A percentile compares a stretch with the other conserved stretches of the same genome.
Evolutionary conservation across 2,113 vertebrate genomes (phyloP).

Genomic region (Alethe castanea): DNA sequence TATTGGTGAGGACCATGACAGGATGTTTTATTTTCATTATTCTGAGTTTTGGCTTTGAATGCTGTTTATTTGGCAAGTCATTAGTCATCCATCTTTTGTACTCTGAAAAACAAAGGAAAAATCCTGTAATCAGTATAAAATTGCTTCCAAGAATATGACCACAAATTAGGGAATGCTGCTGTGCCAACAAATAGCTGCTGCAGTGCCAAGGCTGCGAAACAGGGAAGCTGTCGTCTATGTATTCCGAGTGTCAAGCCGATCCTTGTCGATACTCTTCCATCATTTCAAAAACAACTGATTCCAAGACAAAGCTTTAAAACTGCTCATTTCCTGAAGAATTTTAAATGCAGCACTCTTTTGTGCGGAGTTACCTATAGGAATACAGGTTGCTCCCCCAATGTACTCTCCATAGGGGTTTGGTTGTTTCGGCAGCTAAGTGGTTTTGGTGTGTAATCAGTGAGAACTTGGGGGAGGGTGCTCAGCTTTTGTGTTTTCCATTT

Average conservation of each 20-base stretch:
- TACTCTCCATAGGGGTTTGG: background rate
- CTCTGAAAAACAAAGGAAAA: constrained; percentile 36
- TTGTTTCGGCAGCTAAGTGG: background rate
- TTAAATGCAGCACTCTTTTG: background rate
- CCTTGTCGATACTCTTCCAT: background rate
- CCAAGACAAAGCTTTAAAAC: background rate
- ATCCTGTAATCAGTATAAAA: constrained; percentile 18
- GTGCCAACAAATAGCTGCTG: constrained; percentile 28
- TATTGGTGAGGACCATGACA: background rate
- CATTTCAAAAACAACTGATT: background rate
- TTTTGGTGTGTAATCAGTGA: background rate
- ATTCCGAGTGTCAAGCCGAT: background rate
- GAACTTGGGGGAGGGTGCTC: background rate
- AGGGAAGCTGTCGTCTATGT: background rate
- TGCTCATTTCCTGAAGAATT: background rate
- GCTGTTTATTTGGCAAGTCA: constrained; percentile 40
- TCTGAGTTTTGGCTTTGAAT: background rate
- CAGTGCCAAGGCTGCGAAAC: background rate
- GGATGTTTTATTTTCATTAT: constrained; percentile 4
- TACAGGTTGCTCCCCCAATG: background rate
- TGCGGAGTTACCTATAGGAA: background rate
- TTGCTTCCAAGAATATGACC: constrained; percentile 33
- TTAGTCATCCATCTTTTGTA: constrained; percentile 38
- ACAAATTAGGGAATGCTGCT: constrained; percentile 7
- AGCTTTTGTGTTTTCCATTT: background rate